Evolutionary conservation across 2,113 vertebrate species (phyloP).

Genomic region (Craseonycteris thonglongyai): DNA sequence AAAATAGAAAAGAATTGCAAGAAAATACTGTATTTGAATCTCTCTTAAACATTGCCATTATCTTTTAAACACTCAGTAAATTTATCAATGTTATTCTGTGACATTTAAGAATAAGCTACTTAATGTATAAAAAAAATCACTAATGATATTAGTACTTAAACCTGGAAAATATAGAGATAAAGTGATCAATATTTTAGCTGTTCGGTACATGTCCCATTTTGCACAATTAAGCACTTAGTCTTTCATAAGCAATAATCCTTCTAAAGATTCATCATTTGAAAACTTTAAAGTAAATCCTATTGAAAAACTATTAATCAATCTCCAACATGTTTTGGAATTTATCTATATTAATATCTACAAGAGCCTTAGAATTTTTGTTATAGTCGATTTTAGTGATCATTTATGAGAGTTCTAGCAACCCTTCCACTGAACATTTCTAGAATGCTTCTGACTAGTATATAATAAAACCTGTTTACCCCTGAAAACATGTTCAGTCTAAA

Average conservation of each 20-base stretch:
- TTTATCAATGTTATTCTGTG: background rate
- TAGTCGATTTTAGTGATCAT: background rate
- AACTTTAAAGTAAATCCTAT: slow-evolving; percentile 47
- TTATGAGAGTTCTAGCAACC: background rate
- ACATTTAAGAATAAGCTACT: background rate
- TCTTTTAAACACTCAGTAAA: background rate
- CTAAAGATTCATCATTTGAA: slow-evolving; percentile 48
- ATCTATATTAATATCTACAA: slow-evolving; percentile 23
- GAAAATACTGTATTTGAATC: background rate
- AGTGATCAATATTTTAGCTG: background rate
- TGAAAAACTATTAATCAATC: slow-evolving; percentile 35
- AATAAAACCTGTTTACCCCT: background rate
- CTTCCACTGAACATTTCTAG: background rate
- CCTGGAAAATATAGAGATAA: slow-evolving; percentile 17
- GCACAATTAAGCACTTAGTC: background rate
- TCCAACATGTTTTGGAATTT: slow-evolving; percentile 22
- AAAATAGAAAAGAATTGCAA: background rate
- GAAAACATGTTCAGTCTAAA: slow-evolving; percentile 35
- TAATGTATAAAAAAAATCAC: background rate
- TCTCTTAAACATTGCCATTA: slow-evolving; percentile 1
- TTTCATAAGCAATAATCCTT: slow-evolving; percentile 15
- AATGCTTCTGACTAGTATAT: background rate
- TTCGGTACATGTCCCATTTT: background rate
- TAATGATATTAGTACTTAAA: slow-evolving; percentile 11
- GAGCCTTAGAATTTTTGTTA: background rate